Base-by-base conservation (phyloP, 2,113 vertebrate genomes). In the Columbina picui region DNA sequence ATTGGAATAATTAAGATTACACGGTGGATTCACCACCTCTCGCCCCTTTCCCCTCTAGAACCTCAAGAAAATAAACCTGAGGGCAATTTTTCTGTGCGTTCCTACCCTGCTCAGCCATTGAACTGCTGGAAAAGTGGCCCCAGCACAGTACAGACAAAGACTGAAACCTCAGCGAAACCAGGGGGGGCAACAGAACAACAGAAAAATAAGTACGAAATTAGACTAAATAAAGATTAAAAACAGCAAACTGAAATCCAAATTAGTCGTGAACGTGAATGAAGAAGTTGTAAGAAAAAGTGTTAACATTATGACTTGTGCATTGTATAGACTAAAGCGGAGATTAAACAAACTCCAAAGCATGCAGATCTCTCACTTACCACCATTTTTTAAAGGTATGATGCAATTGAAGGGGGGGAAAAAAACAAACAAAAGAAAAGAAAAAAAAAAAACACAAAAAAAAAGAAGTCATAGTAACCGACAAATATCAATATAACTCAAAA, bases 291-390 rank as follows among this genome's bases (percentile, higher is more conserved):
- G 97, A 83, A 87, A 65, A 97, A 97, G 98, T 98, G 98, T 98
- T 98, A 97, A 98, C 97, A 67, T 97, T 76, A 98, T 98, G 98
- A 97, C 98, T 98, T 97, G 98, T 99, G 98, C 98, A 84, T 98
- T 96, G 97, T 98, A 97, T 94, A 98, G 98, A 98, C 98, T 98
- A 98, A 98, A 98, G 98, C 98, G 97, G 98, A 98, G 98, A 98
- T 97, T 98, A 97, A 98, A 99, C 99, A 98, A 98, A 99, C 98
- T 99, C 98, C 97, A 98, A 99, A 98, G 98, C 99, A 99, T 99
- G 99, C 99, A 99, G 95, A 98, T 97, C 98, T 98, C 98, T 98
- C 98, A 99, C 99, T 99, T 99, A 99, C 99, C 99, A 99, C 98
- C 99, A 97, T 97, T 98, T 98, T 98, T 99, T 98, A 98, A 99